A percentile compares a stretch with the other conserved stretches of the same genome.
phyloP scores from a whole-genome alignment of 2,113 vertebrate genomes.

The Odobenus rosmarus region DNA sequence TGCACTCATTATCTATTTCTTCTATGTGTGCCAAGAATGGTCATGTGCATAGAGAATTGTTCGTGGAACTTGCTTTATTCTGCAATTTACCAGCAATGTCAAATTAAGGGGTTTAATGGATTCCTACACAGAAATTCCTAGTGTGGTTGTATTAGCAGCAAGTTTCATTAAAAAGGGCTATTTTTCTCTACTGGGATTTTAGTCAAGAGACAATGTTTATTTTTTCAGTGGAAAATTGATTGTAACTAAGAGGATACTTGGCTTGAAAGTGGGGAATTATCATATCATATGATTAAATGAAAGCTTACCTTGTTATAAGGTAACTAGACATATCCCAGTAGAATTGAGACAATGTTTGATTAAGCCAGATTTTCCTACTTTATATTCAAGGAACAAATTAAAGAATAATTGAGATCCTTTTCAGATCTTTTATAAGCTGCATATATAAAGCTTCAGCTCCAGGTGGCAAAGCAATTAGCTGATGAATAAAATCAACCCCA shows the following conservation, averaged over 20 bases:
- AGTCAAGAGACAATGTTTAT: constrained; percentile 90
- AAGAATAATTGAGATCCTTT: constrained; percentile 94
- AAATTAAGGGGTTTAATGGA: constrained; percentile 85
- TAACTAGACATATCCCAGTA: constrained; percentile 95
- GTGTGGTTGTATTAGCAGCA: constrained; percentile 83
- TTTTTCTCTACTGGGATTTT: constrained; percentile 87
- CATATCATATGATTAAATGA: constrained; percentile 95
- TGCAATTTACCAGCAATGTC: constrained; percentile 80
- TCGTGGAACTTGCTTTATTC: constrained; percentile 76
- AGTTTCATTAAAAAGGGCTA: constrained; percentile 85
- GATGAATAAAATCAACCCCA: constrained; percentile 98
- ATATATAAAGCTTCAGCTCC: constrained; percentile 95
- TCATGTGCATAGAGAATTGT: constrained; percentile 63
- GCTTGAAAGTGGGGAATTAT: constrained; percentile 91
- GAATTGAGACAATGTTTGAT: constrained; percentile 96
- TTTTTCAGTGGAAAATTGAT: constrained; percentile 92
- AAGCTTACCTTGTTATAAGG: constrained; percentile 97
- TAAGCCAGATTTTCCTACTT: constrained; percentile 96
- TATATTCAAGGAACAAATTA: constrained; percentile 98
- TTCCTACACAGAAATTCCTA: constrained; percentile 86
- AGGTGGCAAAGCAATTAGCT: constrained; percentile 98
- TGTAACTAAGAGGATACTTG: constrained; percentile 96
- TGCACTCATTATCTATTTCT: constrained; percentile 71
- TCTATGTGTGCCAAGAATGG: constrained; percentile 71
- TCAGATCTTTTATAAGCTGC: constrained; percentile 94